These are phyloP conservation scores for Cuculus canorus DNA, from an alignment of 2,797 vertebrate genomes.

Conservation along the genomic window DNA sequence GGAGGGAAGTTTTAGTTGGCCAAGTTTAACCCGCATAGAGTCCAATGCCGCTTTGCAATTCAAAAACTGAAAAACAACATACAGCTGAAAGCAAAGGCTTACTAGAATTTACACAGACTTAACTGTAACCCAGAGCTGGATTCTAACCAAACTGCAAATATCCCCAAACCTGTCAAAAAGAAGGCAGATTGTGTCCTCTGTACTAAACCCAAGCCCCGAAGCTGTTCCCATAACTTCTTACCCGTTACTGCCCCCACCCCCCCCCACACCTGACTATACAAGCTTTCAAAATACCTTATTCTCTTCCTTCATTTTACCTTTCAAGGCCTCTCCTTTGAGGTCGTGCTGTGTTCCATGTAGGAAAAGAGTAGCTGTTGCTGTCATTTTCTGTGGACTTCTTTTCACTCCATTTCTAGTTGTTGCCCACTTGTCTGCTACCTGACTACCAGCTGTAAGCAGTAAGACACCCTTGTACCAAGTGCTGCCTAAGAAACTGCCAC, in stretches of 20 bases:
- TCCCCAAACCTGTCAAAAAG: background rate
- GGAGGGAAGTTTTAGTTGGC: background rate
- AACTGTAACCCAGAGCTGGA: background rate
- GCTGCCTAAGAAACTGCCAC: background rate
- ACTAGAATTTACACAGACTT: background rate
- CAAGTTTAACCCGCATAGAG: background rate
- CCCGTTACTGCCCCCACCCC: background rate
- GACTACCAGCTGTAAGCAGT: background rate
- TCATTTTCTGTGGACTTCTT: background rate
- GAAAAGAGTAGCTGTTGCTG: background rate
- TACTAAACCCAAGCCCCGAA: background rate
- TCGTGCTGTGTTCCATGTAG: fast-evolving
- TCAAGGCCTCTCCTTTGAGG: background rate
- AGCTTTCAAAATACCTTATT: background rate
- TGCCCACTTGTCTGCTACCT: background rate
- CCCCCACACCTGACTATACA: background rate
- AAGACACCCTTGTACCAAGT: background rate
- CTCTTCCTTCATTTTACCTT: background rate
- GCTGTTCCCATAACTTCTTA: background rate
- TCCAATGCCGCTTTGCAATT: background rate
- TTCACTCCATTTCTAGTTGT: background rate
- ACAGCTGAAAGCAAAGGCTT: background rate
- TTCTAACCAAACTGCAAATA: background rate
- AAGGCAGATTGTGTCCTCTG: background rate
- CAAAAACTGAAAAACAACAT: background rate